Evolutionary conservation across 2,113 vertebrate genomes (phyloP).

Genomic region (Orycteropus afer): DNA sequence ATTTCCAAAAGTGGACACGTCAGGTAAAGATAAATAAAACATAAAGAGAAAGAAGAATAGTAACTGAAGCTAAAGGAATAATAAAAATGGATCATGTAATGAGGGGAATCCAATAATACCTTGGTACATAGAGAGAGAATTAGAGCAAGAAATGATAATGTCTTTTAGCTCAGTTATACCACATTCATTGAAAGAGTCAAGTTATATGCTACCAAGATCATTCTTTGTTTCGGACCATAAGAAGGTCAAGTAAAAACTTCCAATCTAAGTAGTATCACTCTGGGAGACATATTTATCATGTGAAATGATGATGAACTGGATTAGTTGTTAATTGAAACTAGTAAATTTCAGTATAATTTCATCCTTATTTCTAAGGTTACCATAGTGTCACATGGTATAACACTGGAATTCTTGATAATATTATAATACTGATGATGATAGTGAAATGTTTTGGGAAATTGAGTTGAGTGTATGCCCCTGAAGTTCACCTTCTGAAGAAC

Average conservation of each 20-base stretch:
- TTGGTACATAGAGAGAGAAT: neutral
- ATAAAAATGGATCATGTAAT: neutral
- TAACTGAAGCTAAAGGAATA: neutral
- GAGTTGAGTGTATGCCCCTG: no score
- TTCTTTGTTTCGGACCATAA: neutral
- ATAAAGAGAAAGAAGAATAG: neutral
- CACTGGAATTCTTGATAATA: no score
- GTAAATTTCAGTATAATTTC: no score
- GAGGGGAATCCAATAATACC: neutral
- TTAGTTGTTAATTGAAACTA: no score
- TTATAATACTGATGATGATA: no score
- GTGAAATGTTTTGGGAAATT: no score
- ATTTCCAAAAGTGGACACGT: no score
- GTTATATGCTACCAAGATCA: neutral
- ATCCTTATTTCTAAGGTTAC: no score
- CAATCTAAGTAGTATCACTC: neutral
- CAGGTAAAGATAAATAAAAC: neutral
- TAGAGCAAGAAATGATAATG: neutral
- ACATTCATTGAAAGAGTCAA: neutral
- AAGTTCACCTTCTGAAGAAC: no score
- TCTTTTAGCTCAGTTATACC: neutral
- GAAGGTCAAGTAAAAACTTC: neutral
- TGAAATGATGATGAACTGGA: neutral
- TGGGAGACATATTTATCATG: neutral
- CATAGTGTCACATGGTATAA: no score